Evolutionary conservation across 2,888 invertebrate genomes (phyloP).

Genomic region (Hydrotaea diabolus): DNA sequence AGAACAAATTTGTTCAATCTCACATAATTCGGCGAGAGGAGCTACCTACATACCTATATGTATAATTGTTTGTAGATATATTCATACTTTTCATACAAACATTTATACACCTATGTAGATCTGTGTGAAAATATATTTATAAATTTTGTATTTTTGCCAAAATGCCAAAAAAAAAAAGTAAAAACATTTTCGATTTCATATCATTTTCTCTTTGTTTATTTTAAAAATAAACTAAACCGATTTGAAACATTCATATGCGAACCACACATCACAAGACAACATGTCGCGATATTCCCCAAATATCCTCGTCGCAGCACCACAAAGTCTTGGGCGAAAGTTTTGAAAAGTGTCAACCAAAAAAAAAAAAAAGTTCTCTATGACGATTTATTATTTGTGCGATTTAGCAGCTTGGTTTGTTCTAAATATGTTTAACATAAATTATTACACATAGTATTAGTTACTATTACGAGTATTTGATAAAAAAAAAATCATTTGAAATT

Average conservation of each 20-base stretch:
- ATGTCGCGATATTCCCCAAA: neutral
- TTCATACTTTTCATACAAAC: neutral
- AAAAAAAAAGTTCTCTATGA: neutral
- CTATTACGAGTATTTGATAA: too few species aligned
- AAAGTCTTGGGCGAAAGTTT: neutral
- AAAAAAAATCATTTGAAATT: too few species aligned
- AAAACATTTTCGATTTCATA: slow-evolving; percentile 29
- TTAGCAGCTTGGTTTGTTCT: too few species aligned
- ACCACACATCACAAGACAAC: neutral
- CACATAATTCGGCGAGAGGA: neutral
- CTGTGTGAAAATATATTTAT: neutral
- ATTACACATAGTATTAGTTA: too few species aligned
- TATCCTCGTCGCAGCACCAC: neutral
- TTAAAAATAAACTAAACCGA: slow-evolving; percentile 34
- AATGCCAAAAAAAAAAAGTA: neutral
- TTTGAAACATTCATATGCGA: slow-evolving; percentile 28
- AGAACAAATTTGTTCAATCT: slow-evolving; percentile 17
- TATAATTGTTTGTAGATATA: neutral
- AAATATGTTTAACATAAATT: too few species aligned
- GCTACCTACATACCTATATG: neutral
- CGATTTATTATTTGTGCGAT: too few species aligned
- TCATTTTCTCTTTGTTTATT: slow-evolving; percentile 37
- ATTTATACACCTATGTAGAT: neutral
- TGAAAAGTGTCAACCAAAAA: neutral
- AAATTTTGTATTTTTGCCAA: slow-evolving; percentile 30